Percentiles rank a stretch among this genome's conserved stretches.
phyloP scores from a whole-genome alignment of 1,140 invertebrate genomes.

The Drosophila bifasciata region DNA sequence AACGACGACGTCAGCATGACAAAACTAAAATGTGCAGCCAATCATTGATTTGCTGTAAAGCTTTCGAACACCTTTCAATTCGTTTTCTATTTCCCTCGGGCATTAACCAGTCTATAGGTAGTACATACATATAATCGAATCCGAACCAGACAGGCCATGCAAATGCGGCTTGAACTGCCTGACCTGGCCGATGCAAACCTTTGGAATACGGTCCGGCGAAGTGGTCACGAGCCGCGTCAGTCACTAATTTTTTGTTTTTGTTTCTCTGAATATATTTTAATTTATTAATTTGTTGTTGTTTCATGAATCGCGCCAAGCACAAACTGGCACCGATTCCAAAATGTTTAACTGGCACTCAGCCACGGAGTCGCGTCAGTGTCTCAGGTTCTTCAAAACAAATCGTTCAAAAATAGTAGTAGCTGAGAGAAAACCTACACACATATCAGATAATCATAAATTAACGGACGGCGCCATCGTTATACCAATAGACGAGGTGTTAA shows the following conservation, averaged over 20 bases:
- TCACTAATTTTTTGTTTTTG: slow-evolving; percentile 25
- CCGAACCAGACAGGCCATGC: slow-evolving; percentile 30
- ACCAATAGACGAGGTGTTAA: slow-evolving; percentile 59
- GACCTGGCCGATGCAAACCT: slow-evolving; percentile 42
- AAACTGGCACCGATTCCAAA: slow-evolving; percentile 67
- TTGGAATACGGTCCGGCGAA: slow-evolving; percentile 38
- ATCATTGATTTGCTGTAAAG: slow-evolving; percentile 47
- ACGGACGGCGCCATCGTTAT: slow-evolving; percentile 56
- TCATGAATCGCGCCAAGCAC: slow-evolving; percentile 74
- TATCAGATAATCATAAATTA: slow-evolving; percentile 52
- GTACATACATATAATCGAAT: slow-evolving; percentile 27
- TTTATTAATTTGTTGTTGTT: slow-evolving; percentile 43
- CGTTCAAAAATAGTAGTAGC: slow-evolving; percentile 53
- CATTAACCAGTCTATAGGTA: slow-evolving; percentile 47
- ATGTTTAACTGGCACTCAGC: slow-evolving; percentile 34
- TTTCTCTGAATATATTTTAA: slow-evolving; percentile 30
- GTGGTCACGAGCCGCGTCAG: slow-evolving; percentile 32
- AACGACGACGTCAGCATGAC: slow-evolving; percentile 37
- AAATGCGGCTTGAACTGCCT: slow-evolving; percentile 39
- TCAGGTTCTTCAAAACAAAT: slow-evolving; percentile 70
- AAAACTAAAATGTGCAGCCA: slow-evolving; percentile 6
- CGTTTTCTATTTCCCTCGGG: slow-evolving; percentile 46
- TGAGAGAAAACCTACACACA: slow-evolving; percentile 41
- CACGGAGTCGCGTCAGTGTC: slow-evolving; percentile 20
- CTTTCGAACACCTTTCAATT: slow-evolving; percentile 22